Evolutionary conservation across 1,140 invertebrate species (phyloP).

Genomic region (Argopecten irradians): DNA sequence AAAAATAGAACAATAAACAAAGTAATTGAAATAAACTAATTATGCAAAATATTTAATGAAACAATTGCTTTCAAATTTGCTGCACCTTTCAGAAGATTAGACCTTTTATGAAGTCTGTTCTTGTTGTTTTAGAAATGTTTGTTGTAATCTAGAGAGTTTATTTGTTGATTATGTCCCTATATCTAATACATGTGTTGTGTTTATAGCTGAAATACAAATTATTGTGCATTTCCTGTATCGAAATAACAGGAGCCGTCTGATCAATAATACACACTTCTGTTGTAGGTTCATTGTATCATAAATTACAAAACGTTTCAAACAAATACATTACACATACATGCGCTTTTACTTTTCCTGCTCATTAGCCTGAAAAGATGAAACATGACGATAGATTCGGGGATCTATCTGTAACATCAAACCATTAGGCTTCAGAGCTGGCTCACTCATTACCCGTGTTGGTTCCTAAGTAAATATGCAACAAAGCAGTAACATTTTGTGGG

Average conservation of each 20-base stretch:
- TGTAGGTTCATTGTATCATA: background rate
- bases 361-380: slow-evolving; percentile 4
- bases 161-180: no score
- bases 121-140: no score
- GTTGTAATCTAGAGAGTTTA: no score
- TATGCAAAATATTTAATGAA: no score
- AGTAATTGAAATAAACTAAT: no score
- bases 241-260: background rate
- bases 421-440: background rate
- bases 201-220: background rate
- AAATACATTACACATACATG: background rate
- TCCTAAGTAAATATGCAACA: slow-evolving; percentile 11
- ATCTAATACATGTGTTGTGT: no score
- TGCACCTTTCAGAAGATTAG: no score
- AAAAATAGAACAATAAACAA: no score
- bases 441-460: background rate
- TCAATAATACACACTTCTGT: background rate
- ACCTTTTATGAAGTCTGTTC: no score
- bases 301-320: background rate
- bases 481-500: background rate
- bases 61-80: no score
- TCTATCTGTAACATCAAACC: slow-evolving; percentile 6
- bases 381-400: background rate
- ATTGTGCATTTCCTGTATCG: background rate
- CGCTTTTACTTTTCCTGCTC: background rate